Evolutionary conservation across 2,888 invertebrate species (phyloP), one percentile per base, ranked within the genome.

Genomic region (Rhabditophanes sp.): DNA sequence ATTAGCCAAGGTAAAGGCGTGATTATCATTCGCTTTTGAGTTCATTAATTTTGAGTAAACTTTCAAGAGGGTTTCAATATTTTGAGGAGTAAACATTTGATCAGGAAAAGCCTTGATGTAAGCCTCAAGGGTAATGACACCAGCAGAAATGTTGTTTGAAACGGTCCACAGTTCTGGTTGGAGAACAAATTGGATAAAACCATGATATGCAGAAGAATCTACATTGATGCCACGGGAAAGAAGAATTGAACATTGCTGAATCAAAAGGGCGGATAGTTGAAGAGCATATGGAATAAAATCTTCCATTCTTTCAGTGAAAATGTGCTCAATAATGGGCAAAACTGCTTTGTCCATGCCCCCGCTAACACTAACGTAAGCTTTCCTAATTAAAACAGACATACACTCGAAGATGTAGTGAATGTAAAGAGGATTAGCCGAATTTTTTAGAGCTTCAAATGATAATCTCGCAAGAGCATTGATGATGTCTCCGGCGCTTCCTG

Each of bases 271-370:
- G 34, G 25, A 37, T 35, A 25, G 2, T 80, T 96, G 96, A 67
- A 96, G 90, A 28, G 88, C 84, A 69, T 96, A 96, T 0, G 93
- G 93, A 69, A 90, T 81, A 71, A 96, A 90, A 67, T 93, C 93
- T 76, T 74, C 33, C 9, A 64, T 9, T 7, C 15, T 25, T 21
- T 99, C 93, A 64, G 87, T 80, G 12, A 96, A 70, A 51, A 96
- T 87, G 33, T 78, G 78, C 68, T 90, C 84, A 68, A 96, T 90
- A 49, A 85, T 80, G 5, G 88, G 88, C 64, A 96, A 88, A 11
- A 96, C 70, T 0, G 52, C 80, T 78, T 60, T 78, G 78, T 71
- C 96, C 87, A 69, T 31, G 11, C 48, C 50, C 12, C 44, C 48
- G n/a, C 45, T 46, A 19, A 47, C 46, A 11, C 45, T 35, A 5